These are phyloP conservation scores for Meloe dianella DNA, from an alignment of 2,888 invertebrate genomes.

Conservation along the genomic window DNA sequence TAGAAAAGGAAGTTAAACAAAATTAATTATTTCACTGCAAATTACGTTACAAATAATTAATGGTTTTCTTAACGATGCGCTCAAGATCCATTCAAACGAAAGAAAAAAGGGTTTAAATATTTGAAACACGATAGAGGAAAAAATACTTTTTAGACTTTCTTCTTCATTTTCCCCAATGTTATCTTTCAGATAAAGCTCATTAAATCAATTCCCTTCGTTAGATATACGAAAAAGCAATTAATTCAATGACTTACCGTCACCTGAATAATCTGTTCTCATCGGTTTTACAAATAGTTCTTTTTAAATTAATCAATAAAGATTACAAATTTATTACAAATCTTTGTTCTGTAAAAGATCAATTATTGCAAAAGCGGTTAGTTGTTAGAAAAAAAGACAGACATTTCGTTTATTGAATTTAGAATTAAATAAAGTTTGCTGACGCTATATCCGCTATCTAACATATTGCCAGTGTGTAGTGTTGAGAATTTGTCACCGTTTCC, in stretches of 20 bases:
- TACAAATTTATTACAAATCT: neutral
- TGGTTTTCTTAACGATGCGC: conserved; percentile 48
- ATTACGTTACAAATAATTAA: conserved; percentile 51
- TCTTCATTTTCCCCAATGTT: neutral
- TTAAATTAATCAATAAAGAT: neutral
- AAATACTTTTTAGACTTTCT: conserved; percentile 25
- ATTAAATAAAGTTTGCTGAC: too few species aligned
- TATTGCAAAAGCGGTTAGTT: neutral
- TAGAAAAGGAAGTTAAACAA: conserved; percentile 30
- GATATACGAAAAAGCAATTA: conserved; percentile 20
- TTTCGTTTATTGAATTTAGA: too few species aligned
- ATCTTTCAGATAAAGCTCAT: conserved; percentile 25
- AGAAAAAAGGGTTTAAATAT: conserved; percentile 46
- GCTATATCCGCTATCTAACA: neutral
- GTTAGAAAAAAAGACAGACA: neutral
- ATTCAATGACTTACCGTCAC: conserved; percentile 16
- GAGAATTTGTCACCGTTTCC: neutral
- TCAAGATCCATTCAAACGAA: conserved; percentile 37
- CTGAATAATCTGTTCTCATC: neutral
- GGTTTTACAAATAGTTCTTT: neutral
- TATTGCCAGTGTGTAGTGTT: neutral
- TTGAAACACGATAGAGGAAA: conserved; percentile 36
- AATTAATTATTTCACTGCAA: conserved; percentile 47
- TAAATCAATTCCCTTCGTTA: conserved; percentile 24
- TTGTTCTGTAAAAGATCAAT: neutral